Conservation (phyloP, 2,888 invertebrate species). For the Rhorus exstirpatorius region DNA sequence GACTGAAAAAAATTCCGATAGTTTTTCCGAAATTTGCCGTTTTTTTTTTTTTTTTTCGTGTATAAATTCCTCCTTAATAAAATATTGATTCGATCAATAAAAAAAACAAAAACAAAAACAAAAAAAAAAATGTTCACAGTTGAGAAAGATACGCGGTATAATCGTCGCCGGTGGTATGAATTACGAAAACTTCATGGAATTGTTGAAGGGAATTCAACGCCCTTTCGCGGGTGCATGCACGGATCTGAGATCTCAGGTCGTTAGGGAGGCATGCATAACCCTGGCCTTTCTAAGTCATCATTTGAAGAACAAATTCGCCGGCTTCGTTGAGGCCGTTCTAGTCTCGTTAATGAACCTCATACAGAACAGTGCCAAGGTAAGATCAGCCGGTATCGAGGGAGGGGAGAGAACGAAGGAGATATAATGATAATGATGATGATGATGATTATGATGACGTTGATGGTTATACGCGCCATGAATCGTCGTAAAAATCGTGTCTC, state of each 20-base stretch:
- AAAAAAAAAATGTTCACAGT: conserved; percentile 86
- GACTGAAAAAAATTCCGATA: too few relatives aligned
- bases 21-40: too few relatives aligned
- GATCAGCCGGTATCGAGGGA: conserved; percentile 19
- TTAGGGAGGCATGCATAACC: conserved; percentile 98
- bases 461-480: conserved; percentile 24
- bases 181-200: conserved; percentile 91
- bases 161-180: conserved; percentile 93
- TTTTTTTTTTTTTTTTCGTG: too few relatives aligned
- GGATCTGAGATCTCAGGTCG: conserved; percentile 97
- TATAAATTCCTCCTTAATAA: too few relatives aligned
- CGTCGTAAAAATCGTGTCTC: conserved; percentile 59
- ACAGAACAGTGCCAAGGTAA: conserved; percentile 97
- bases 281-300: conserved; percentile 96
- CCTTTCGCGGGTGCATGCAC: conserved; percentile 94
- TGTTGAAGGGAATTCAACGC: conserved; percentile 93
- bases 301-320: conserved; percentile 93
- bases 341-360: conserved; percentile 95
- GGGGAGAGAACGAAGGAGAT: background rate
- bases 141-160: conserved; percentile 94
- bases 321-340: conserved; percentile 94
- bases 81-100: too few relatives aligned
- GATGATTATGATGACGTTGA: conserved; percentile 2
- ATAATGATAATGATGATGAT: conserved; percentile 14
- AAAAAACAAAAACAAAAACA: background rate